Evolutionary conservation across 1,140 invertebrate species (phyloP).

Genomic region (Cyclargus thomasi): DNA sequence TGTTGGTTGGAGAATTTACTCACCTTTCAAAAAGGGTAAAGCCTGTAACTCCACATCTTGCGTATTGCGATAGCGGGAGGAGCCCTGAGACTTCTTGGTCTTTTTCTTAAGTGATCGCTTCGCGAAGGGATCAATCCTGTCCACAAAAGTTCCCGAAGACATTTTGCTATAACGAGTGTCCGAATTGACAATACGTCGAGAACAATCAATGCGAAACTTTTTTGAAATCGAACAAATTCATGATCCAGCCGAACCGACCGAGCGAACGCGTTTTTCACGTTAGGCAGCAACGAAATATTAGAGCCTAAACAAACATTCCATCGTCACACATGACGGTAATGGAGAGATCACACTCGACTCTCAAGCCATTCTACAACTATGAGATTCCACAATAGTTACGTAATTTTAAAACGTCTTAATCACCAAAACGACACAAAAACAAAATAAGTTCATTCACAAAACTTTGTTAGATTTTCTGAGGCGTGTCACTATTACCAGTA

Average conservation of each 20-base stretch:
- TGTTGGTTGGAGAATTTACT: slow-evolving; percentile 34
- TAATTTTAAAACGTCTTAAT: slow-evolving; percentile 69
- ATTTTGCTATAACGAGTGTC: slow-evolving; percentile 77
- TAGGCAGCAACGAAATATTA: slow-evolving; percentile 69
- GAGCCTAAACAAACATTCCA: slow-evolving; percentile 74
- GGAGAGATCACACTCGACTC: slow-evolving; percentile 72
- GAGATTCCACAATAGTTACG: slow-evolving; percentile 73
- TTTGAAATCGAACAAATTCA: slow-evolving; percentile 66
- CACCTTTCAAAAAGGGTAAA: slow-evolving; percentile 91
- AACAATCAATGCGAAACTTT: slow-evolving; percentile 66
- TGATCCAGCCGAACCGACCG: slow-evolving; percentile 66
- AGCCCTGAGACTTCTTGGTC: slow-evolving; percentile 93
- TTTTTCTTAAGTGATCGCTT: slow-evolving; percentile 95
- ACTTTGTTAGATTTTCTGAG: slow-evolving; percentile 70
- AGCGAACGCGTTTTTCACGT: slow-evolving; percentile 65
- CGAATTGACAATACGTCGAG: slow-evolving; percentile 66
- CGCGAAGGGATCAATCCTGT: slow-evolving; percentile 95
- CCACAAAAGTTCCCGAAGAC: slow-evolving; percentile 91
- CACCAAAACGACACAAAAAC: slow-evolving; percentile 70
- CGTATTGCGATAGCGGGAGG: slow-evolving; percentile 91
- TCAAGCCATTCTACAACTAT: slow-evolving; percentile 73
- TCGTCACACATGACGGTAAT: slow-evolving; percentile 74
- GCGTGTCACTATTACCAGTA: slow-evolving; percentile 73
- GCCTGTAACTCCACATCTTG: slow-evolving; percentile 92
- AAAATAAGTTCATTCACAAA: slow-evolving; percentile 68